phyloP scores from a whole-genome alignment of 2,113 vertebrate species.

The Antechinus stuartii region DNA sequence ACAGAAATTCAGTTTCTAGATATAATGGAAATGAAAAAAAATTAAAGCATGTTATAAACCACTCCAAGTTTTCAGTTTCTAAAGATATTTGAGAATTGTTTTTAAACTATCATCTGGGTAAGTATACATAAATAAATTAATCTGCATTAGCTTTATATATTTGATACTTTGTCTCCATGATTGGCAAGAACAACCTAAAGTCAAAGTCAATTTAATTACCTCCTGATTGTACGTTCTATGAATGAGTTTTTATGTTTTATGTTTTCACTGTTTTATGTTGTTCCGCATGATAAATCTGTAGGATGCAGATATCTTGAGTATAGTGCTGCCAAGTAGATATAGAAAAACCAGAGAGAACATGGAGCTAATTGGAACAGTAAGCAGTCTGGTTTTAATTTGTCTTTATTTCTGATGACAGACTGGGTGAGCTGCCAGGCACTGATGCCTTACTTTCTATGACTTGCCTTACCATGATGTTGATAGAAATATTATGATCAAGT shows the following conservation, averaged over 20 bases:
- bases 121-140: slow-evolving; percentile 63
- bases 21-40: slow-evolving; percentile 65
- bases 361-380: slow-evolving; percentile 73
- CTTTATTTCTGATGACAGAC: slow-evolving; percentile 77
- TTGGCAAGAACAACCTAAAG: slow-evolving; percentile 41
- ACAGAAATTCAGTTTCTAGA: slow-evolving; percentile 53
- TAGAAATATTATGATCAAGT: slow-evolving; percentile 73
- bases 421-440: slow-evolving; percentile 80
- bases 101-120: slow-evolving; percentile 63
- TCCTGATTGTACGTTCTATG: slow-evolving; percentile 63
- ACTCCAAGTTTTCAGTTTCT: slow-evolving; percentile 57
- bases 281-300: slow-evolving; percentile 5
- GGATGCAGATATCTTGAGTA: slow-evolving; percentile 24
- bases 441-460: slow-evolving; percentile 78
- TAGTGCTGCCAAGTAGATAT: not conserved
- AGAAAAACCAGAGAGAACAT: slow-evolving; percentile 56
- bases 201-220: slow-evolving; percentile 62
- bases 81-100: slow-evolving; percentile 70
- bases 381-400: slow-evolving; percentile 80
- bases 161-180: slow-evolving; percentile 65
- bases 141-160: slow-evolving; percentile 70
- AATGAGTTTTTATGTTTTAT: slow-evolving; percentile 12
- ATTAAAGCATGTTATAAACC: slow-evolving; percentile 63
- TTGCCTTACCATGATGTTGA: slow-evolving; percentile 71
- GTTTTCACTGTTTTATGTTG: slow-evolving; percentile 35